Base-by-base conservation (phyloP, 2,797 vertebrate species). In the Gambelia wislizenii region DNA sequence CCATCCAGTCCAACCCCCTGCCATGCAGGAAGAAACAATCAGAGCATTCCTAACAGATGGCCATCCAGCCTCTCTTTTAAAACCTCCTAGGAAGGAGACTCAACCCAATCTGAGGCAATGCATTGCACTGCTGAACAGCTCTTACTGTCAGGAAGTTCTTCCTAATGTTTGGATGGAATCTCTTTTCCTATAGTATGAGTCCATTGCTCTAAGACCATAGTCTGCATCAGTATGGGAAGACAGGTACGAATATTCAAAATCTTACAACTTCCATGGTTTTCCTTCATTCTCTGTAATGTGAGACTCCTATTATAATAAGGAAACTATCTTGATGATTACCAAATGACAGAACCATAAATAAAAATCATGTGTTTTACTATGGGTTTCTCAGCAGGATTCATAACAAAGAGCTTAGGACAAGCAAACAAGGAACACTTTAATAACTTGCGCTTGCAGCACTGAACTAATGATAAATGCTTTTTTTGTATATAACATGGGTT, bases 281-380 rank as follows among this genome's bases (percentile, higher is more conserved):
- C 78, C 12, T 67, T 76, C 39, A 49, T 49, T 64, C 42, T 81
- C 22, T 85, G 20, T 39, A 72, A 74, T 7, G 42, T 49, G n/a
- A 56, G 49, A 36, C 33, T 56, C 8, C 77, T 8, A 59, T 9
- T 2, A 61, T 0, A 69, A 74, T 80, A 79, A 79, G 64, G 33
- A 77, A 88, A n/a, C 54, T 33, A 76, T 89, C 91, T 87, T 14
- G 25, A 7, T 36, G 1, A 75, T 72, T 87, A 25, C 52, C 59
- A 36, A 64, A 72, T 27, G 36, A 74, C 33, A 27, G 59, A 81
- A 78, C 30, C 16, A 52, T 9, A 49, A 86, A 75, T 36, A 0
- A 77, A 84, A 84, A 25, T 61, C 22, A 52, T 59, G 30, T 30
- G 49, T 0, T 0, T 70, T 49, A 0, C 0, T 5, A 27, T 18